A percentile compares a stretch with the other conserved stretches of the same genome.
phyloP scores from a whole-genome alignment of 2,888 invertebrate genomes.

The Drosophila quasianomalipes region DNA sequence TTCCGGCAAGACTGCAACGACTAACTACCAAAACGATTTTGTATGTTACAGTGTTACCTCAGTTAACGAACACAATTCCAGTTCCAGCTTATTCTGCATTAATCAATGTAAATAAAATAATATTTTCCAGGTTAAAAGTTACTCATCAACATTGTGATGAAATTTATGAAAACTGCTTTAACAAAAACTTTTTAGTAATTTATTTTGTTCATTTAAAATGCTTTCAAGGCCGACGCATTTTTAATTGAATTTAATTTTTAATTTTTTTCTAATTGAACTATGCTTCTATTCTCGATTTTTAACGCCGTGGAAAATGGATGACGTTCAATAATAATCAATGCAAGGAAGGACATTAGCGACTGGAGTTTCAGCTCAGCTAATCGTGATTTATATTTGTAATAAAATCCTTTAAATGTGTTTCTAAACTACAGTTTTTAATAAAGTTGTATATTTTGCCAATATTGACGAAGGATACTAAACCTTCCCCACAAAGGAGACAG shows the following conservation, averaged over 20 bases:
- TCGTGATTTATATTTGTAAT: neutral
- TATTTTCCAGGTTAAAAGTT: neutral
- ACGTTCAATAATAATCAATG: neutral
- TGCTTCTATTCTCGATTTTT: no score
- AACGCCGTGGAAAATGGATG: neutral
- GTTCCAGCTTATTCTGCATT: neutral
- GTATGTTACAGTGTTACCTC: conserved; percentile 45
- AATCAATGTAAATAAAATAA: neutral
- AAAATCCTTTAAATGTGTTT: neutral
- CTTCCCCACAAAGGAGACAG: neutral
- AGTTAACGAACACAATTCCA: neutral
- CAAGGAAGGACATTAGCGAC: neutral
- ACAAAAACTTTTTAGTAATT: neutral
- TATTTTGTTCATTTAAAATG: no score
- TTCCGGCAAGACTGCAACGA: conserved; percentile 9
- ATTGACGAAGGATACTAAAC: neutral
- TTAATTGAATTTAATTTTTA: neutral
- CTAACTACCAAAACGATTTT: conserved; percentile 55
- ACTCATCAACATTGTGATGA: neutral
- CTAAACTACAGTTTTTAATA: neutral
- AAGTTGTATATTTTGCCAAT: neutral
- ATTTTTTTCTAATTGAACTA: neutral
- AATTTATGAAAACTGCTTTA: neutral
- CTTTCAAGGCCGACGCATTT: neutral
- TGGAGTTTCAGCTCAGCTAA: neutral